Percentiles rank a stretch among this genome's conserved stretches.
phyloP scores from a whole-genome alignment of 2,888 invertebrate species.

The Xanthia togata region DNA sequence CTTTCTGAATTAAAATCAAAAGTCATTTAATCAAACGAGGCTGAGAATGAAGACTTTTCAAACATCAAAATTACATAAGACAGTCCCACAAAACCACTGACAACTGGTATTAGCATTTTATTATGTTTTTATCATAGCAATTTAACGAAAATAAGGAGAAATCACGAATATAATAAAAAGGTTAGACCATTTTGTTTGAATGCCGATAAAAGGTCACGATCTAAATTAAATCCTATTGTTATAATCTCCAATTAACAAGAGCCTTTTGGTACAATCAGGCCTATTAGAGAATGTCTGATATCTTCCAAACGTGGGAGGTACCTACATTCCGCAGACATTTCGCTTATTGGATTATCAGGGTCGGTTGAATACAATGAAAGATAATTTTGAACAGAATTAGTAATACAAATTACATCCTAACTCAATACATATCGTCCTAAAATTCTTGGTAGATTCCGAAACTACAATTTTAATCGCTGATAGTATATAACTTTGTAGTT shows the following conservation, averaged over 20 bases:
- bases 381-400: background rate
- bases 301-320: background rate
- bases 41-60: too few species aligned
- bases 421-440: background rate
- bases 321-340: background rate
- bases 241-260: background rate
- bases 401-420: background rate
- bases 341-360: constrained; percentile 26
- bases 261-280: background rate
- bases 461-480: background rate
- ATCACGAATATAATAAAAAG: background rate
- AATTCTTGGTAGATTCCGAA: background rate
- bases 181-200: background rate
- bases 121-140: background rate
- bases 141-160: background rate
- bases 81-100: too few species aligned
- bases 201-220: background rate
- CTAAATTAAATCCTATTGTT: background rate
- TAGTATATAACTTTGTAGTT: background rate
- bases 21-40: too few species aligned
- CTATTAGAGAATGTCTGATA: constrained; percentile 7
- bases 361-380: constrained; percentile 16
- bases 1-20: too few species aligned
- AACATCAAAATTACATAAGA: too few species aligned
- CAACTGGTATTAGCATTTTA: background rate